Base-by-base conservation (phyloP, 2,113 vertebrate genomes). In the Corythornis madagascariensis region DNA sequence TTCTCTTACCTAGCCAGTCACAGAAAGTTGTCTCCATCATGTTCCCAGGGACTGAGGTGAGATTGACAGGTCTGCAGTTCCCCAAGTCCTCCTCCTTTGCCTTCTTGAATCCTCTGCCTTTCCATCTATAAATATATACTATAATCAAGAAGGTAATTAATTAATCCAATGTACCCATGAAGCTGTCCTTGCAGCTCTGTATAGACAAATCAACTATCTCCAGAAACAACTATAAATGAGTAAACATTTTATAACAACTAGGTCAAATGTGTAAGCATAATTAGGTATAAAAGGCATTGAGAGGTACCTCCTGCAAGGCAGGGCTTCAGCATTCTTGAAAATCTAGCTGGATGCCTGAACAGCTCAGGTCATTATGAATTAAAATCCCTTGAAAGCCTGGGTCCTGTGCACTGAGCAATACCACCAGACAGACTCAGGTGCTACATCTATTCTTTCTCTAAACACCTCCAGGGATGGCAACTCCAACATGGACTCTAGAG, bases 121-220 rank as follows among this genome's bases (percentile, higher is more conserved):
- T 73, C 45, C 12, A n/a, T 72, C 81, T 88, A 87, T 94, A 90
- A 94, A 94, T 92, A 82, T 15, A 63, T 56, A 52, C 20, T 31
- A 53, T 63, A 96, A 91, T 94, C 89, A 93, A 79, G 75, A 83
- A 91, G 17, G 17, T 89, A 90, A 89, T 95, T 90, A 91, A 90
- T 95, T 91, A 92, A 91, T 61, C 42, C 40, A 87, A 21, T 55
- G 56, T 70, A 79, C 67, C 18, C 0, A 0, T 63, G 71, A 92
- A 89, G 29, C 16, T 92, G 38, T 83, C 85, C 63, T 92, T 89
- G 69, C 43, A 73, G 28, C 25, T 74, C 84, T 73, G 10, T 70
- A 93, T 47, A 87, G 81, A 92, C 45, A 93, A 89, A 70, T 89
- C 82, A 89, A 10, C 50, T 88, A 67, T 87, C 91, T 86, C 42